A percentile compares a stretch with the other conserved stretches of the same genome.
Conservation (phyloP, 2,797 vertebrate genomes). For the Hephaestus fuliginosus region DNA sequence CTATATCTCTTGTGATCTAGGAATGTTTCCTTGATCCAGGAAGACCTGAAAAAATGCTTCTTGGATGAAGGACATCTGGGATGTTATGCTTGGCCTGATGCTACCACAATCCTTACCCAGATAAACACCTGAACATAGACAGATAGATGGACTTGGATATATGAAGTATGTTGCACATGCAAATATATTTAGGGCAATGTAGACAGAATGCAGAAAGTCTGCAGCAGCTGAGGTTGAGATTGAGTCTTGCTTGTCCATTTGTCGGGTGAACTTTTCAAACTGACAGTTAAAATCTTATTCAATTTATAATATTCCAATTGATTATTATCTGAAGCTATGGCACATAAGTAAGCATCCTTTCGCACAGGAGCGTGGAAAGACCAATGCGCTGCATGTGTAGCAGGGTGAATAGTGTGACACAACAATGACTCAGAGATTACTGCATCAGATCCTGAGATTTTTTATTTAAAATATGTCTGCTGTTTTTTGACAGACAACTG, state of each 20-base stretch:
- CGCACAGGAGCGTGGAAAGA: conserved; percentile 3
- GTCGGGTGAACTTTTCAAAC: neutral
- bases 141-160: neutral
- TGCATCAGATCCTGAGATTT: neutral
- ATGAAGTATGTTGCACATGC: neutral
- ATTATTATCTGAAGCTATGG: conserved; percentile 9
- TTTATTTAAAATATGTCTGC: conserved; percentile 3
- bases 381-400: neutral
- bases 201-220: neutral
- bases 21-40: too few relatives aligned
- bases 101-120: neutral
- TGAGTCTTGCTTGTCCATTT: neutral
- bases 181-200: neutral
- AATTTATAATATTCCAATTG: neutral
- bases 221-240: neutral
- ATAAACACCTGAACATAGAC: neutral
- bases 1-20: too few relatives aligned
- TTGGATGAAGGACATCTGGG: neutral
- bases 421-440: conserved; percentile 28
- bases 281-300: neutral
- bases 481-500: conserved; percentile 8
- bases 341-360: neutral
- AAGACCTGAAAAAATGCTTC: neutral
- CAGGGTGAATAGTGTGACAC: conserved; percentile 27
- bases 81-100: neutral